Base-by-base conservation (phyloP, 92 coral and sea anemone genomes). In the Actinostola sp. region DNA sequence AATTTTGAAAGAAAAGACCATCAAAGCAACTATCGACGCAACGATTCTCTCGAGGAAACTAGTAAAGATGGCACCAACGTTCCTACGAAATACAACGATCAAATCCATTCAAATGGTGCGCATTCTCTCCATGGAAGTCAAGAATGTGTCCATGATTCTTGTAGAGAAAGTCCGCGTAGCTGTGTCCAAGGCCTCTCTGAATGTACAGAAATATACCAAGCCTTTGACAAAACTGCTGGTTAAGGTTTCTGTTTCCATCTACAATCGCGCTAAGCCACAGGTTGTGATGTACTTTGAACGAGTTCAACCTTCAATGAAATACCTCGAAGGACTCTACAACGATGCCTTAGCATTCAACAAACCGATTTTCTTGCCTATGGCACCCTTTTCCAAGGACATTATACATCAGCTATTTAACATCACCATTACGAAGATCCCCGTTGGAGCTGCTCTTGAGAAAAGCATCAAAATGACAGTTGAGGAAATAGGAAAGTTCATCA, bases 51-150 rank as follows among this genome's bases (percentile, higher is more conserved):
- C 93, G 13, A 64, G 13, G 56, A 95, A 91, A 46, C 66, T 82
- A 39, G 78, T 77, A 38, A 77, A 30, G 46, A 56, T 73, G 43
- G 71, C 88, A 23, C 97, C 97, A n/a, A 70, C 55, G 56, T 75
- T 84, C 53, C 55, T 88, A 60, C 71, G 89, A 30, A 88, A 88
- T 53, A 76, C 83, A 68, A 79, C 92, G 67, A 80, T 92, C 70
- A 72, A 91, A 66, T 80, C 89, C 61, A 88, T 92, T 30, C 48
- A 88, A 34, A 62, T 87, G 21, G 72, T 78, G 32, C 84, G 85
- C 36, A 95, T 86, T 75, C 29, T 95, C 28, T 54, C 82, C 24
- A 81, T 58, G 35, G 88, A 88, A 46, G 55, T 88, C 38, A 69
- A 62, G 56, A 79, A 81, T 10, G 25, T 89, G 67, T 65, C 79